Base-by-base conservation (phyloP, 2,113 vertebrate genomes). In the Calonectris borealis region DNA sequence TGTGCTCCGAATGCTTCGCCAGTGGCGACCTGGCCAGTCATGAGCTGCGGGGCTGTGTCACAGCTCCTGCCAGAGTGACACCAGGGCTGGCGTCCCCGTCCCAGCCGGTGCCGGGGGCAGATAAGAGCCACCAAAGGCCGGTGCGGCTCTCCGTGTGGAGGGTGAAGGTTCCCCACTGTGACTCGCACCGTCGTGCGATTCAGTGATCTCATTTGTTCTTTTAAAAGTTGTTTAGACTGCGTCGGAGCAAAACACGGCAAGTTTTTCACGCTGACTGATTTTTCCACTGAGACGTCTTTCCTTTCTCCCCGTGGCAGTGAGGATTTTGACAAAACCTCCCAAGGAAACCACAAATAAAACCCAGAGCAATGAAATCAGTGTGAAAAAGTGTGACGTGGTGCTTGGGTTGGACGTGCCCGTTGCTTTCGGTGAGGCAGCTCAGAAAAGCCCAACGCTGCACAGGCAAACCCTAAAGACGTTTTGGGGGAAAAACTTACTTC, bases 111-210 rank as follows among this genome's bases (percentile, higher is more conserved):
- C 73, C 0, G 0, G 48, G 48, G 32, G 13, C 36, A 25, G 48
- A 1, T 27, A 36, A 27, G 20, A 32, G 79, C 36, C 57, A 42
- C 54, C 76, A 42, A 58, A 46, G 54, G 57, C 44, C 69, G 58
- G 24, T 2, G 4, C 2, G 9, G 27, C 55, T 91, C 19, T 82
- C 25, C 1, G 0, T 6, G 48, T 7, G n/a, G 25, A 32, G 57
- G 57, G 66, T 32, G 75, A 68, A 11, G 52, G n/a, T 42, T 76
- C 52, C 52, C 42, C 6, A 2, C 60, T 0, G 0, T 48, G 62
- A 16, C 69, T 84, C 2, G 1, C 31, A 10, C 22, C 0, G 0
- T 62, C 0, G 0, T 46, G 40, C 11, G 3, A 9, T 71, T 66
- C 46, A 4, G 48, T 44, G 29, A 26, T 27, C 65, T 91, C 64